These are phyloP conservation scores for Momotus momota DNA, from an alignment of 2,797 vertebrate genomes.

Conservation along the genomic window DNA sequence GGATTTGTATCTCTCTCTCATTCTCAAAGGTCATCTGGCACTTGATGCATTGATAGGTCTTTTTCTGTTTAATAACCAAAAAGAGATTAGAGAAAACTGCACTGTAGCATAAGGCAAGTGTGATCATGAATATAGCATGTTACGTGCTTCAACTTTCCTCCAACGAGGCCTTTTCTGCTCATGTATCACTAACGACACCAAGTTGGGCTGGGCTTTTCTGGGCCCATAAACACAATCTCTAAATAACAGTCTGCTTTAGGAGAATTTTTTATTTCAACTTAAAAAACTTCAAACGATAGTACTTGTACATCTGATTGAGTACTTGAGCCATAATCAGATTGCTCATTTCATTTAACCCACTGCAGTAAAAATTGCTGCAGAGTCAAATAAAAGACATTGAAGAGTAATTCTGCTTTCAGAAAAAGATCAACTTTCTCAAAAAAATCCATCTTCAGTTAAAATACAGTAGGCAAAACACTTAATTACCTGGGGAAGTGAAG, in stretches of 20 bases:
- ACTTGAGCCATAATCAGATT: not conserved
- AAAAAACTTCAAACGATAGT: not conserved
- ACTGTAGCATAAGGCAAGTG: constrained; percentile 39
- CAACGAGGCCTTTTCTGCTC: not conserved
- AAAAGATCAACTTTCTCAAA: not conserved
- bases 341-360: not conserved
- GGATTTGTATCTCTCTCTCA: constrained; percentile 98
- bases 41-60: constrained; percentile 99
- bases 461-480: not conserved
- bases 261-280: not conserved
- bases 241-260: not conserved
- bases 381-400: not conserved
- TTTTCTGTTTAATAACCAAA: constrained; percentile 88
- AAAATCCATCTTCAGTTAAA: not conserved
- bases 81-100: constrained; percentile 66
- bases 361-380: not conserved
- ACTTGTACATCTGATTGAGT: not conserved
- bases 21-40: constrained; percentile 99
- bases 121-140: constrained; percentile 32
- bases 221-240: not conserved
- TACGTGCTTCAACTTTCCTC: constrained; percentile 10
- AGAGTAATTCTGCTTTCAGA: not conserved
- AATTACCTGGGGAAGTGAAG: not conserved
- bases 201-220: not conserved
- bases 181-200: not conserved